Percentiles rank a stretch among this genome's conserved stretches.
Evolutionary conservation across 2,797 vertebrate species (phyloP).

Genomic region (Spinus olivaceus): DNA sequence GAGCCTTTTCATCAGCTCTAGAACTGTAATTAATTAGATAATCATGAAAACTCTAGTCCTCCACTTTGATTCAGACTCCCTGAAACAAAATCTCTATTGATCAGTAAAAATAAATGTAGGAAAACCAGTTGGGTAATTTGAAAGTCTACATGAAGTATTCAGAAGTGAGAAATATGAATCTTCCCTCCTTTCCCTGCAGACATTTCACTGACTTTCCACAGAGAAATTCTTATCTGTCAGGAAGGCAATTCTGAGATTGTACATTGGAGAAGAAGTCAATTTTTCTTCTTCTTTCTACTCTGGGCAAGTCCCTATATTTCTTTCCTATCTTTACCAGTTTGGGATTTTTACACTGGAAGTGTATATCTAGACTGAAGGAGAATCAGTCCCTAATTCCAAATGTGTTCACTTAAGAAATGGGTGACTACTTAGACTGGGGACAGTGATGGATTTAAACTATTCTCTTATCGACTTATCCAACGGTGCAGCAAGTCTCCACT

Average conservation of each 20-base stretch:
- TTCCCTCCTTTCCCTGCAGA: neutral
- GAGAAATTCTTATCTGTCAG: neutral
- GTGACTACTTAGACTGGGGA: neutral
- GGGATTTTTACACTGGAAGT: neutral
- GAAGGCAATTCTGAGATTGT: neutral
- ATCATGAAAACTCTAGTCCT: neutral
- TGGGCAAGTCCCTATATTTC: neutral
- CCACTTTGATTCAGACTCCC: neutral
- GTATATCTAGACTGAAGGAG: neutral
- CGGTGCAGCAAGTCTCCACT: neutral
- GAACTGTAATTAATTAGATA: neutral
- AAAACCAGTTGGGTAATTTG: neutral
- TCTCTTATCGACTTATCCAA: neutral
- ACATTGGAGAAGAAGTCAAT: neutral
- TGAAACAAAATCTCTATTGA: neutral
- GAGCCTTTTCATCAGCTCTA: neutral
- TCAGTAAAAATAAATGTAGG: neutral
- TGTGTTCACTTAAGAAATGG: neutral
- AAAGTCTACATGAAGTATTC: neutral
- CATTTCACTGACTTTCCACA: neutral
- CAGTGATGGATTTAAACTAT: neutral
- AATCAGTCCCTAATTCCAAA: neutral
- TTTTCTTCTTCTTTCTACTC: neutral
- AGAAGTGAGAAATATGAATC: neutral
- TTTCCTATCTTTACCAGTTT: neutral